Percentiles rank a stretch among this genome's conserved stretches.
Evolutionary conservation across 2,797 vertebrate species (phyloP).

Genomic region (Clarias fuscus): DNA sequence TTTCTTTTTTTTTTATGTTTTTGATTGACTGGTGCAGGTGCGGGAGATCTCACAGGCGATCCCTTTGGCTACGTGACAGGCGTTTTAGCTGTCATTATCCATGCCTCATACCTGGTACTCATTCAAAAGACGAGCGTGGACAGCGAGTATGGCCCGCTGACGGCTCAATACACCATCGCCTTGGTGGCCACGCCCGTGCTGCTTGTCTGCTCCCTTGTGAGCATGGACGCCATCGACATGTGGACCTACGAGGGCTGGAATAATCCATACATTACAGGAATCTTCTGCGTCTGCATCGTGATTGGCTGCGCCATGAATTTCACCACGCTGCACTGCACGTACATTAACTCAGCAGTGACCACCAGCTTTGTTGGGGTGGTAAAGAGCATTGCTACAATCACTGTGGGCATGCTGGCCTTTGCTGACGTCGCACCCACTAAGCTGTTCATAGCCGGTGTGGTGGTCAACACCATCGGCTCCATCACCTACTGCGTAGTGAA

Average conservation of each 20-base stretch:
- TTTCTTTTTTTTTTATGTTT: neutral
- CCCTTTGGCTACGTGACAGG: slow-evolving; percentile 93
- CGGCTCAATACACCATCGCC: slow-evolving; percentile 93
- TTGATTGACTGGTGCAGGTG: slow-evolving; percentile 74
- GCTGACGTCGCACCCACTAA: slow-evolving; percentile 87
- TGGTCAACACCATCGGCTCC: slow-evolving; percentile 94
- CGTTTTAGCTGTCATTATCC: slow-evolving; percentile 89
- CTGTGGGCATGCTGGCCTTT: slow-evolving; percentile 96
- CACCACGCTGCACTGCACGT: slow-evolving; percentile 97
- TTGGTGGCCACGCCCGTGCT: slow-evolving; percentile 85
- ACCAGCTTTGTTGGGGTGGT: slow-evolving; percentile 98
- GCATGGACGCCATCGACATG: slow-evolving; percentile 87
- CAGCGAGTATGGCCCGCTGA: slow-evolving; percentile 88
- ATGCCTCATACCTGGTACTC: slow-evolving; percentile 93
- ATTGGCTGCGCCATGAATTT: slow-evolving; percentile 99
- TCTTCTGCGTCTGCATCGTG: slow-evolving; percentile 84
- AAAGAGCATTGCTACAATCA: slow-evolving; percentile 97
- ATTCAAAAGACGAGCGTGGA: slow-evolving; percentile 93
- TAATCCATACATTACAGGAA: slow-evolving; percentile 83
- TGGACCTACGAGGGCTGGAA: slow-evolving; percentile 93
- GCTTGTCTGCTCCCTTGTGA: slow-evolving; percentile 84
- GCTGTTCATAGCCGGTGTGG: slow-evolving; percentile 91
- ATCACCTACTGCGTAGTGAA: slow-evolving; percentile 93
- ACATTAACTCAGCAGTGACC: slow-evolving; percentile 98
- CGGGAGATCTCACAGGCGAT: slow-evolving; percentile 91